Conservation (phyloP, 2,888 invertebrate species). For the Aethes cnicana region DNA sequence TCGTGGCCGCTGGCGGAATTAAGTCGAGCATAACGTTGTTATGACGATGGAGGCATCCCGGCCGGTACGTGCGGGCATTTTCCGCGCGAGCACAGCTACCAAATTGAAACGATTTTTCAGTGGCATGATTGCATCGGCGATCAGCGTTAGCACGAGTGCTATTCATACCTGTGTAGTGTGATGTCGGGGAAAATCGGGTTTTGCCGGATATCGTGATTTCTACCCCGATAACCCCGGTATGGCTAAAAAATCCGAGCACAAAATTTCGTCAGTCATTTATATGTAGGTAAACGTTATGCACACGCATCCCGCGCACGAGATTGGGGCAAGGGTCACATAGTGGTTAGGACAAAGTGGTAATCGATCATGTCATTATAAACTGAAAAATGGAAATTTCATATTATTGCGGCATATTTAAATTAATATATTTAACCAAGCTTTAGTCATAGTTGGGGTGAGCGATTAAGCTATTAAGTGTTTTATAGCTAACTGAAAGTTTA, state of each 20-base stretch:
- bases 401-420: too few relatives aligned
- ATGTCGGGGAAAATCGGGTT: constrained; percentile 33
- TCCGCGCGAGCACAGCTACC: constrained; percentile 58
- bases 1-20: constrained; percentile 56
- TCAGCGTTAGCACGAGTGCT: constrained; percentile 53
- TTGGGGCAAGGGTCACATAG: neutral
- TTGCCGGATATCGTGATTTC: constrained; percentile 28
- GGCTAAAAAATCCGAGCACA: constrained; percentile 18
- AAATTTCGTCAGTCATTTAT: constrained; percentile 16
- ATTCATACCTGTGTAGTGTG: constrained; percentile 43
- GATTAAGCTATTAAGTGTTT: constrained; percentile 15
- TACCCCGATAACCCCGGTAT: constrained; percentile 25
- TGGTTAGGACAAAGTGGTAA: neutral
- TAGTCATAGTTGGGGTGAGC: too few relatives aligned
- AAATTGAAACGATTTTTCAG: constrained; percentile 75
- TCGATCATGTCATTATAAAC: too few relatives aligned
- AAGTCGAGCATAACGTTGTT: constrained; percentile 78
- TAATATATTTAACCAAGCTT: too few relatives aligned
- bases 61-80: constrained; percentile 63
- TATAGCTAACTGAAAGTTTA: constrained; percentile 42
- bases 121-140: constrained; percentile 66
- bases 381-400: too few relatives aligned
- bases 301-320: neutral
- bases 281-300: constrained; percentile 23
- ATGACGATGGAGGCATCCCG: constrained; percentile 71